Base-by-base conservation (phyloP, 2,888 invertebrate genomes). In the Chirona hameri region DNA sequence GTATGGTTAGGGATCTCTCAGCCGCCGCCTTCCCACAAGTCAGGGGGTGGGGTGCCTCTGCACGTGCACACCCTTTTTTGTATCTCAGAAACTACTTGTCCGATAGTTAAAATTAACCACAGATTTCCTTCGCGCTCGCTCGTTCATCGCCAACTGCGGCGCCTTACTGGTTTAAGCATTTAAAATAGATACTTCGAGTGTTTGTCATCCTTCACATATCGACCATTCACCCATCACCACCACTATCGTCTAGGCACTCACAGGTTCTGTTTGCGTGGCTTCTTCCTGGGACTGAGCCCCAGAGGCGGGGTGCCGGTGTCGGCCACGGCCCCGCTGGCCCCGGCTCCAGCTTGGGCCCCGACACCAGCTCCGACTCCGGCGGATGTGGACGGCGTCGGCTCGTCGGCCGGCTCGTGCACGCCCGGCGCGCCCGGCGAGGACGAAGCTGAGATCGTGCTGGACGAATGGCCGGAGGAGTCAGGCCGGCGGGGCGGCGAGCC, bases 211-310 rank as follows among this genome's bases (percentile, higher is more conserved):
- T n/a, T n/a, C n/a, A n/a, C n/a, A n/a, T n/a, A n/a, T n/a, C n/a
- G n/a, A n/a, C n/a, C n/a, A n/a, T n/a, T n/a, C n/a, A n/a, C n/a
- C n/a, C 48, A 60, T 24, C 57, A 21, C 9, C 24, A 4, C 9
- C 15, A 60, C 57, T 5, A 9, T 60, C 4, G 12, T 24, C 12
- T 15, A 5, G 29, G 0, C 29, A 90, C 93, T 91, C 89, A 95
- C 95, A 95, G 90, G 89, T 93, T 92, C 86, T 94, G 97, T 87
- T 98, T 96, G 84, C 97, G 90, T 0, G 97, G 95, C 87, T 97
- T 97, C 88, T 98, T 98, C 83, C 97, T 90, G 0, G 97, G 95
- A 82, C 93, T 93, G 88, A 93, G 92, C 87, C 89, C 88, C 81
- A 87, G 86, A 29, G 86, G 85, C 69, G 83, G 81, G 27, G 80